phyloP scores from a whole-genome alignment of 2,888 invertebrate species.

The Cartodere bifasciata region DNA sequence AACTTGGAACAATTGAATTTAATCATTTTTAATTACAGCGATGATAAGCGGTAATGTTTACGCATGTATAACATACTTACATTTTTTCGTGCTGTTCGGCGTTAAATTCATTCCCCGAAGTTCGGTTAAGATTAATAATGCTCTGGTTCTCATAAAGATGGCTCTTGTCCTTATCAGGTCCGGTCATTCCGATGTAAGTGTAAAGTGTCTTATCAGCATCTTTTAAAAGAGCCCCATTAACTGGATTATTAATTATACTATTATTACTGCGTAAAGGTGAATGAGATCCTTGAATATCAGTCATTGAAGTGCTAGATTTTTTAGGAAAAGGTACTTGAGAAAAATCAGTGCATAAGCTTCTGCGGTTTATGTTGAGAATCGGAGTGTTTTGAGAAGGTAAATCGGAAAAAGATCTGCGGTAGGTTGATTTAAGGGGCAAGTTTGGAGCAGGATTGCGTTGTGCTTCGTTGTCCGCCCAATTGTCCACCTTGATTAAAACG shows the following conservation, averaged over 20 bases:
- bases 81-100: slow-evolving; percentile 27
- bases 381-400: slow-evolving; percentile 28
- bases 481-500: slow-evolving; percentile 37
- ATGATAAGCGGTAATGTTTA: too few species aligned
- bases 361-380: slow-evolving; percentile 28
- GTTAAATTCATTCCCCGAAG: slow-evolving; percentile 24
- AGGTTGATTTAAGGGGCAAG: slow-evolving; percentile 31
- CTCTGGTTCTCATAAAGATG: slow-evolving; percentile 33
- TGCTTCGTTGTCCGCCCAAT: slow-evolving; percentile 35
- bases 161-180: slow-evolving; percentile 26
- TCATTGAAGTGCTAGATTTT: slow-evolving; percentile 34
- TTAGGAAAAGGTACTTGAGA: slow-evolving; percentile 27
- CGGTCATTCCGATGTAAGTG: slow-evolving; percentile 33
- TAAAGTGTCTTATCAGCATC: too few species aligned
- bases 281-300: slow-evolving; percentile 31
- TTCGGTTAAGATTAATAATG: slow-evolving; percentile 26
- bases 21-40: too few species aligned
- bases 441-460: slow-evolving; percentile 24
- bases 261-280: too few species aligned
- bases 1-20: too few species aligned
- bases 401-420: slow-evolving; percentile 38
- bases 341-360: slow-evolving; percentile 30
- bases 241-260: too few species aligned
- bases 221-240: too few species aligned
- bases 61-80: slow-evolving; percentile 20